These are phyloP conservation scores for Dasyprocta punctata DNA, from an alignment of 2,113 vertebrate genomes.

Conservation along the genomic window DNA sequence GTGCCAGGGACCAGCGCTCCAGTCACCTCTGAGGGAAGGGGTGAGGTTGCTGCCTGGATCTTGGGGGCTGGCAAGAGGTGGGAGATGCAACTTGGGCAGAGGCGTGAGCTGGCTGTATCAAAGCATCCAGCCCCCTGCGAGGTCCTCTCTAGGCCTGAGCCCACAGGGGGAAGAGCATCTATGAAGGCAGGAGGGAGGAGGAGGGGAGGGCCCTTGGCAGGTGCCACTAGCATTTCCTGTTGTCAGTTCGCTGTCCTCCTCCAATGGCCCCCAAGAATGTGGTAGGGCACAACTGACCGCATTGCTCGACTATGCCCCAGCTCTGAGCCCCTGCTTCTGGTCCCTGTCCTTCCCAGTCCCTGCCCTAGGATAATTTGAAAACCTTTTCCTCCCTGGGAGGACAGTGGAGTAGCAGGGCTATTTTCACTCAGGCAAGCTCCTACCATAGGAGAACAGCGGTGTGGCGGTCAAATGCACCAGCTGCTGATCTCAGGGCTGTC, in stretches of 20 bases:
- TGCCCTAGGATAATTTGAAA: neutral
- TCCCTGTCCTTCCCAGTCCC: neutral
- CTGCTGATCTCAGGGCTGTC: neutral
- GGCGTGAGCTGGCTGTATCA: neutral
- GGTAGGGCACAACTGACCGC: neutral
- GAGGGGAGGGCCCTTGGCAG: neutral
- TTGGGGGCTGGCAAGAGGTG: neutral
- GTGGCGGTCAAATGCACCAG: neutral
- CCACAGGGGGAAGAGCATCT: neutral
- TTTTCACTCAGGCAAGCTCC: neutral
- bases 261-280: accelerated
- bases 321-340: neutral
- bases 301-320: neutral
- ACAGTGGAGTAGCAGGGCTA: neutral
- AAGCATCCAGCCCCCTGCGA: neutral
- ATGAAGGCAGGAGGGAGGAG: neutral
- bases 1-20: conserved; percentile 49
- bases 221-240: neutral
- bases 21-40: neutral
- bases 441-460: neutral
- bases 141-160: neutral
- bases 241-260: accelerated
- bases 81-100: neutral
- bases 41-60: conserved; percentile 29
- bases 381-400: neutral